A percentile compares a stretch with the other conserved stretches of the same genome.
Evolutionary conservation across 2,888 invertebrate genomes (phyloP).

Genomic region (Deilephila elpenor): DNA sequence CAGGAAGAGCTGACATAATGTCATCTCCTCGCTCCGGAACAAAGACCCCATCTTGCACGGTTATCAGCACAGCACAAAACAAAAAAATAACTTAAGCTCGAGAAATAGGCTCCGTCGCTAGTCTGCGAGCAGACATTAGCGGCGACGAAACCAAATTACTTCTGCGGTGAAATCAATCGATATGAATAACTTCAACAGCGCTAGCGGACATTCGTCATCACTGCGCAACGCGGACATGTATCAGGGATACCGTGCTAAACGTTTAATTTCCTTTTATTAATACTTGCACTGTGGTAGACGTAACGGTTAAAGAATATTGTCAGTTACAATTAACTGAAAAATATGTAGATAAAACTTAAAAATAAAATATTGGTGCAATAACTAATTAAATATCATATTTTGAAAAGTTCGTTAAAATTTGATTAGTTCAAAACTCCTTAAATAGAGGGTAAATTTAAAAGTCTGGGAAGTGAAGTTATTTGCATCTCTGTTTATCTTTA

Average conservation of each 20-base stretch:
- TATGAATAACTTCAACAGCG: conserved; percentile 51
- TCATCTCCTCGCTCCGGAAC: conserved; percentile 99
- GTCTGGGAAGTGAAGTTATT: not conserved
- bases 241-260: conserved; percentile 47
- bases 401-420: not conserved
- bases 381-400: not conserved
- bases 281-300: not conserved
- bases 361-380: not conserved
- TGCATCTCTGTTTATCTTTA: not conserved
- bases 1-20: conserved; percentile 98
- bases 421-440: not conserved
- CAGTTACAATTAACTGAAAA: not conserved
- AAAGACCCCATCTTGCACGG: conserved; percentile 91
- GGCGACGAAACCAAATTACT: conserved; percentile 76
- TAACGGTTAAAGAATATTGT: not conserved
- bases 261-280: not conserved
- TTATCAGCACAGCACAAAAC: conserved; percentile 62
- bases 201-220: conserved; percentile 56
- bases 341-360: not conserved
- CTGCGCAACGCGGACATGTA: conserved; percentile 59
- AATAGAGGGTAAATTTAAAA: not conserved
- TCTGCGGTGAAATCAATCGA: conserved; percentile 67
- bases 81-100: conserved; percentile 56
- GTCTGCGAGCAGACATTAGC: conserved; percentile 76
- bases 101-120: conserved; percentile 68